Evolutionary conservation across 2,797 vertebrate genomes (phyloP), one percentile per base, ranked within the genome.

Genomic region (Jordanella pulchra): DNA sequence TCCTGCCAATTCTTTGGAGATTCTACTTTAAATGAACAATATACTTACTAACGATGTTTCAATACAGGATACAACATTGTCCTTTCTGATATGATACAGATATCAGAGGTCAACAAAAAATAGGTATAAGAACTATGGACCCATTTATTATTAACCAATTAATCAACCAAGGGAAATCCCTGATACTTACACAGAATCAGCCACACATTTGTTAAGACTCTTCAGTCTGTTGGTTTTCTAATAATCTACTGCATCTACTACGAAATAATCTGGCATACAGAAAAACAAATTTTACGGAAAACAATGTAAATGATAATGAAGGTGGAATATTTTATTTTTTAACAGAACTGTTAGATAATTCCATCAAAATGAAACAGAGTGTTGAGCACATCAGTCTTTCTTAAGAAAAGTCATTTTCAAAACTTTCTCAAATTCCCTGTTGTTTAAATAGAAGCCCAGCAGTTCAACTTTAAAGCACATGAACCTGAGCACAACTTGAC

Each of bases 381-480:
- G 32, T 35, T 42, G 39, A 23, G 21, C n/a, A 13, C 9, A 17
- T 42, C 35, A 42, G 21, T 23, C 17, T 61, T 13, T 4, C 12
- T n/a, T 4, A 42, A 42, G 32, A 35, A 23, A 60, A 35, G 10
- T 60, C 10, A 35, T 35, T 23, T 35, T 5, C 32, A 21, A 39
- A 61, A 61, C 32, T 6, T 61, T n/a, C 39, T n/a, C 32, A 44
- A 25, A 12, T 23, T 63, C 13, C n/a, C 60, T 63, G 35, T n/a
- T 44, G 32, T 25, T 25, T 15, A 12, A 5, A 25, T 44, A 25
- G n/a, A 63, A 23, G 23, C 21, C 6, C 39, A 44, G n/a, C 60
- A 21, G 35, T 14, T 76, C 68, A 76, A 76, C 71, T 81, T 81
- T 14, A 73, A 61, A 80, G 68, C 7, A 73, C 39, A 79, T 58